Conservation (phyloP, 2,888 invertebrate genomes). For the Mycogona germanica region DNA sequence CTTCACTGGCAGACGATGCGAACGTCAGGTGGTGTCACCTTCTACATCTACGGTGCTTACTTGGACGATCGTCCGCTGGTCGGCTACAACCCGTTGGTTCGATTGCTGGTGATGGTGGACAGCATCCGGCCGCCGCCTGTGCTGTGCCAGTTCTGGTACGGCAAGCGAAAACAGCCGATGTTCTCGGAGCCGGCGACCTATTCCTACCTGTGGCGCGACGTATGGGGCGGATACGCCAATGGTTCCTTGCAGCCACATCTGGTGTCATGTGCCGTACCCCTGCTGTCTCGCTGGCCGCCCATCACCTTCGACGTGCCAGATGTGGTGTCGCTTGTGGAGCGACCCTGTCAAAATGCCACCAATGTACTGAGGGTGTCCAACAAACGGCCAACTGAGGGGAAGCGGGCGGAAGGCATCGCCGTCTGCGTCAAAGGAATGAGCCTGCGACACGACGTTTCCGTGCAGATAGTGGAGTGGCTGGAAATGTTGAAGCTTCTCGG, state of each 20-base stretch:
- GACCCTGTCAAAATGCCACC: slow-evolving; percentile 20
- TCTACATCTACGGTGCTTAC: slow-evolving; percentile 81
- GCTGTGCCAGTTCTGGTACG: slow-evolving; percentile 83
- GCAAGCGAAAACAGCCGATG: slow-evolving; percentile 65
- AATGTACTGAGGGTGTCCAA: slow-evolving; percentile 18
- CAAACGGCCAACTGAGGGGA: slow-evolving; percentile 25
- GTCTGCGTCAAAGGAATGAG: slow-evolving; percentile 91
- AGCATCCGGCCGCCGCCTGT: slow-evolving; percentile 68
- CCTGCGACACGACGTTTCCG: slow-evolving; percentile 70
- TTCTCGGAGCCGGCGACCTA: slow-evolving; percentile 63
- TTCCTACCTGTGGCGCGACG: slow-evolving; percentile 87
- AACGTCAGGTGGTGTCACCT: slow-evolving; percentile 57
- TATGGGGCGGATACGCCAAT: slow-evolving; percentile 89
- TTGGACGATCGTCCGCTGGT: slow-evolving; percentile 59
- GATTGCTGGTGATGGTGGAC: slow-evolving; percentile 80
- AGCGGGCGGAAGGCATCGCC: slow-evolving; percentile 62
- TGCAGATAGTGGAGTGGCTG: slow-evolving; percentile 86
- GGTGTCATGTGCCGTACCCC: slow-evolving; percentile 73
- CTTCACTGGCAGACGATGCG: slow-evolving; percentile 82
- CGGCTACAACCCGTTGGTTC: slow-evolving; percentile 51
- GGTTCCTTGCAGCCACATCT: slow-evolving; percentile 83
- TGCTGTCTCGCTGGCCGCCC: slow-evolving; percentile 9
- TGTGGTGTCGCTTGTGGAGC: slow-evolving; percentile 27
- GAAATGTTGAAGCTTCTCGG: slow-evolving; percentile 74
- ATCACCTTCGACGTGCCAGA: slow-evolving; percentile 28